Conservation (phyloP, 1,140 invertebrate genomes). For the Geopemphigus sp. region DNA sequence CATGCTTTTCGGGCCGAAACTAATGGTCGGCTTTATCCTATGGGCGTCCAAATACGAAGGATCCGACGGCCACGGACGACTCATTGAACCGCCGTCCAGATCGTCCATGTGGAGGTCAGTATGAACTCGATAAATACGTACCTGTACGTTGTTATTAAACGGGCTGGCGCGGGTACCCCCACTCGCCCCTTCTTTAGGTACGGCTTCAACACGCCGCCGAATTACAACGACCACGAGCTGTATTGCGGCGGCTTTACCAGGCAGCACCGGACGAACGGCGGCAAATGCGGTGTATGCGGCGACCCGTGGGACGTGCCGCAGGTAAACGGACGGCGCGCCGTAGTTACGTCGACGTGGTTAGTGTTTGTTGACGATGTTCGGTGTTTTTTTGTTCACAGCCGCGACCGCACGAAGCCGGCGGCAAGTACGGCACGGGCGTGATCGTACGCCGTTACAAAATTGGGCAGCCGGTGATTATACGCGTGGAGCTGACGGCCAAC, state of each 20-base stretch:
- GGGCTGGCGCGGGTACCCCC: no score
- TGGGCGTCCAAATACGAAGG: constrained; percentile 6
- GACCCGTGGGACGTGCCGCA: constrained; percentile 72
- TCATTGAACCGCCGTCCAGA: constrained; percentile 80
- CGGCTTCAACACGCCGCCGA: constrained; percentile 64
- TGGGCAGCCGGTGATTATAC: constrained; percentile 67
- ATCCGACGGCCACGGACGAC: constrained; percentile 65
- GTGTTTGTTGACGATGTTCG: background rate
- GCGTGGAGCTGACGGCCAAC: constrained; percentile 65
- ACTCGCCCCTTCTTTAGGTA: constrained; percentile 57
- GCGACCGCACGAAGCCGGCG: constrained; percentile 78
- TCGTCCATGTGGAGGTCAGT: constrained; percentile 71
- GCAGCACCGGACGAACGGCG: constrained; percentile 70
- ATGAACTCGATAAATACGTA: no score
- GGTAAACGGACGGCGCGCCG: constrained; percentile 53
- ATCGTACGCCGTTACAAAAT: constrained; percentile 73
- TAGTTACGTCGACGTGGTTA: no score
- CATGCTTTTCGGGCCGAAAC: constrained; percentile 26
- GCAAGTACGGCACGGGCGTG: constrained; percentile 76
- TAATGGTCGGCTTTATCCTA: constrained; percentile 19
- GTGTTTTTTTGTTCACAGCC: constrained; percentile 60
- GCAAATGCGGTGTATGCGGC: constrained; percentile 86
- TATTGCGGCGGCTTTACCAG: constrained; percentile 83
- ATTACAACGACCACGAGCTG: constrained; percentile 86
- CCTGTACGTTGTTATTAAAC: no score